A percentile compares a stretch with the other conserved stretches of the same genome.
Evolutionary conservation across 2,113 vertebrate species (phyloP).

Genomic region (Leucopsar rothschildi): DNA sequence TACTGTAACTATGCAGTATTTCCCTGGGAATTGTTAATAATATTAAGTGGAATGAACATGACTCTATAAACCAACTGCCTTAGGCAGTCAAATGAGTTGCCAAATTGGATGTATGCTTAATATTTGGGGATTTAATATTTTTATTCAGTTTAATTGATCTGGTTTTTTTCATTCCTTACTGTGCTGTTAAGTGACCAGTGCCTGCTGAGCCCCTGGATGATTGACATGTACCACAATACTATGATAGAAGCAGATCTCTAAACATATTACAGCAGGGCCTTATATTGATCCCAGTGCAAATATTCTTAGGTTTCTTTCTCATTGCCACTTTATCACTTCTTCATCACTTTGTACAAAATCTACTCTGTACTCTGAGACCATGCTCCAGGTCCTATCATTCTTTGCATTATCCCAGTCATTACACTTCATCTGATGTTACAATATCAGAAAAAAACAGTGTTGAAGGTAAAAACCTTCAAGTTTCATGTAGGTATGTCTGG

Average conservation of each 20-base stretch:
- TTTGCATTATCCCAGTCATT: not conserved
- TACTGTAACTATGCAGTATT: not conserved
- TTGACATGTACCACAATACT: not conserved
- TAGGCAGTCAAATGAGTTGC: not conserved
- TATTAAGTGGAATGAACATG: constrained; percentile 3
- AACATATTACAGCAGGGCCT: not conserved
- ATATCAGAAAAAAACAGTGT: not conserved
- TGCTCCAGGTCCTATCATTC: not conserved
- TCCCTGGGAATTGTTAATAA: constrained; percentile 43
- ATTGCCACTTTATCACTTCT: not conserved
- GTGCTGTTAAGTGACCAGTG: not conserved
- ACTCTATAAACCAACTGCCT: constrained; percentile 15
- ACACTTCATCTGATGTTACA: not conserved
- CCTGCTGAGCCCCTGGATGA: not conserved
- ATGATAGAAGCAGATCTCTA: not conserved
- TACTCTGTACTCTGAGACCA: not conserved
- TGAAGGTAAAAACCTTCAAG: not conserved
- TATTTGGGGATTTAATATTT: not conserved
- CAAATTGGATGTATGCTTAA: not conserved
- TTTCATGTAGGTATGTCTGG: not conserved
- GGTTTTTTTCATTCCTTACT: not conserved
- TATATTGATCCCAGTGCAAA: not conserved
- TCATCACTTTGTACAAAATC: not conserved
- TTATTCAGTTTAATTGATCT: not conserved
- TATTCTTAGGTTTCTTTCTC: not conserved